Conservation (phyloP, 2,888 invertebrate species). For the Calameuta idolon region DNA sequence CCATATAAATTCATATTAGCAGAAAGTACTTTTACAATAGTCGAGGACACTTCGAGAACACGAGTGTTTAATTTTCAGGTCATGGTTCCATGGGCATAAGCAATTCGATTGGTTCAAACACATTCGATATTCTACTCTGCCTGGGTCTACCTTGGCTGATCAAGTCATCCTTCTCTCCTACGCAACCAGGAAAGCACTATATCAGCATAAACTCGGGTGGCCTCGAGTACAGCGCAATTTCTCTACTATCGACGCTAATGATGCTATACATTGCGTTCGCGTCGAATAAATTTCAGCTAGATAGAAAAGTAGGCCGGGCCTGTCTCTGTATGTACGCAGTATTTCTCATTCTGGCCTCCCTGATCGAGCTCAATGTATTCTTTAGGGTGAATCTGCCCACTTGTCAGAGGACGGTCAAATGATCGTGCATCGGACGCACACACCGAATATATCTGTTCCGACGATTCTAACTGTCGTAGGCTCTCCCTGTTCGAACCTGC, state of each 20-base stretch:
- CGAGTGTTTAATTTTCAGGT: conserved; percentile 68
- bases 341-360: conserved; percentile 87
- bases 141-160: conserved; percentile 91
- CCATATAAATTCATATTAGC: neutral
- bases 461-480: conserved; percentile 11
- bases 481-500: neutral
- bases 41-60: neutral
- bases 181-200: conserved; percentile 82
- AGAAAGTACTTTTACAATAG: neutral
- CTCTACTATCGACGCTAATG: conserved; percentile 86
- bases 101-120: conserved; percentile 91
- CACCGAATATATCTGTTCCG: conserved; percentile 3
- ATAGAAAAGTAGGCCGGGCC: conserved; percentile 85
- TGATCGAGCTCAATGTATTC: conserved; percentile 94
- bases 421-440: conserved; percentile 35
- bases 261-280: conserved; percentile 87
- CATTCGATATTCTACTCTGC: conserved; percentile 89
- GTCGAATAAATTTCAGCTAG: conserved; percentile 88
- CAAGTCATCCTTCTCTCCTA: conserved; percentile 85
- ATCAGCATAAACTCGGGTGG: conserved; percentile 92
- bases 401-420: conserved; percentile 71
- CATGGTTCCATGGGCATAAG: conserved; percentile 93
- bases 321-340: conserved; percentile 89
- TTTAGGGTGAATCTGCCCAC: conserved; percentile 91
- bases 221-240: conserved; percentile 90